phyloP scores from a whole-genome alignment of 2,113 vertebrate species.

The Melanostigma gelatinosum region DNA sequence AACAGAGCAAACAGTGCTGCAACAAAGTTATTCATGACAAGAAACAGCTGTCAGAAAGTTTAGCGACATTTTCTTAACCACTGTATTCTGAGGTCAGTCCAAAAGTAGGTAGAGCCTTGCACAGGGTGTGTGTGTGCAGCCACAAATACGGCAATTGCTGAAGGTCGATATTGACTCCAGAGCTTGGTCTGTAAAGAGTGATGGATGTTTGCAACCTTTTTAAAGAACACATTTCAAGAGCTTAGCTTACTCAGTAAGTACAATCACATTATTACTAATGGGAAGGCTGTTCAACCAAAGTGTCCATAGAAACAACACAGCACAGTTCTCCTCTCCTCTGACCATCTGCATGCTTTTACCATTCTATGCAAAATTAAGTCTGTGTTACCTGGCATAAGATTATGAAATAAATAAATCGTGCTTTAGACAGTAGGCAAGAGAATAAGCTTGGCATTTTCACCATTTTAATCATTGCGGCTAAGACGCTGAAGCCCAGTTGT shows the following conservation, averaged over 20 bases:
- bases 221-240: not conserved
- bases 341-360: not conserved
- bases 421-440: not conserved
- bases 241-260: not conserved
- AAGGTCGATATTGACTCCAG: not conserved
- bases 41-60: not conserved
- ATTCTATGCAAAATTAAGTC: not conserved
- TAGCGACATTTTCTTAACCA: not conserved
- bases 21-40: not conserved
- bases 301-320: not conserved
- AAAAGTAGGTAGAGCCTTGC: not conserved
- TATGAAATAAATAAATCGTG: not conserved
- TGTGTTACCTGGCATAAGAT: not conserved
- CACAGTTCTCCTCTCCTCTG: not conserved
- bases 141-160: not conserved
- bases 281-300: not conserved
- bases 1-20: not conserved
- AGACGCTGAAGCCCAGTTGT: not conserved
- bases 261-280: not conserved
- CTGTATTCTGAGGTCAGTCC: not conserved
- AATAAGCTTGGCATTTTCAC: not conserved
- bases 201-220: constrained; percentile 6
- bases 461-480: not conserved
- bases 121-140: not conserved
- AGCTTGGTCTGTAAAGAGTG: constrained; percentile 6